phyloP scores from a whole-genome alignment of 2,888 invertebrate genomes.

The Cephonodes hylas region DNA sequence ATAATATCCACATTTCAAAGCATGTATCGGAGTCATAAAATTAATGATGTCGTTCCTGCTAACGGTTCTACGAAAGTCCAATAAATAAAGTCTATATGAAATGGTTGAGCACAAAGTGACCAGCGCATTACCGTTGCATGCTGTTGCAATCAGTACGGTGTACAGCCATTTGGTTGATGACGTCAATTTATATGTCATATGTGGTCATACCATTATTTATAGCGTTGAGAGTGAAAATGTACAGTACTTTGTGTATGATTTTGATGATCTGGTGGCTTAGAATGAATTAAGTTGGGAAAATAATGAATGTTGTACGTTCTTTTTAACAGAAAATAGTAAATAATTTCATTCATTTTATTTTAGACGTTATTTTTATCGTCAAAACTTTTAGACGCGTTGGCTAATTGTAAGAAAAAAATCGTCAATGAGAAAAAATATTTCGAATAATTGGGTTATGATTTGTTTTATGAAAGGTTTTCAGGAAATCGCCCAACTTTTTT shows the following conservation, averaged over 20 bases:
- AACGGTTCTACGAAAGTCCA: neutral
- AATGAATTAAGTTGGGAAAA: neutral
- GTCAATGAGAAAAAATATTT: too few species aligned
- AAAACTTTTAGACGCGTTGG: too few species aligned
- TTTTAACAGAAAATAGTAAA: too few species aligned
- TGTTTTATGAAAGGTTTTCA: too few species aligned
- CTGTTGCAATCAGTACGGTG: conserved; percentile 13
- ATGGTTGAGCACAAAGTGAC: neutral
- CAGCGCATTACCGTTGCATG: neutral
- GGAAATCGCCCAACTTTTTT: too few species aligned
- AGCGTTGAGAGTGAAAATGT: conserved; percentile 1
- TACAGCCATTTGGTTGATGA: conserved; percentile 1
- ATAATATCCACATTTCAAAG: neutral
- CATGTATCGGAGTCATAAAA: neutral
- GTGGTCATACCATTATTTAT: neutral
- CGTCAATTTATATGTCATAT: conserved; percentile 11
- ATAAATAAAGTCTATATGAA: neutral
- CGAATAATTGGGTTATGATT: too few species aligned
- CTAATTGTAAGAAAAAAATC: too few species aligned
- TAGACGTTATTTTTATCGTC: too few species aligned
- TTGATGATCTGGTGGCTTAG: neutral
- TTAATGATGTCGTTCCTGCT: neutral
- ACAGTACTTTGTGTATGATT: neutral
- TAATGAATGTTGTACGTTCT: too few species aligned
- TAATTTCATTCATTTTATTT: too few species aligned